Evolutionary conservation across 2,113 vertebrate species (phyloP), one percentile per base, ranked within the genome.

Genomic region (Carlito syrichta): DNA sequence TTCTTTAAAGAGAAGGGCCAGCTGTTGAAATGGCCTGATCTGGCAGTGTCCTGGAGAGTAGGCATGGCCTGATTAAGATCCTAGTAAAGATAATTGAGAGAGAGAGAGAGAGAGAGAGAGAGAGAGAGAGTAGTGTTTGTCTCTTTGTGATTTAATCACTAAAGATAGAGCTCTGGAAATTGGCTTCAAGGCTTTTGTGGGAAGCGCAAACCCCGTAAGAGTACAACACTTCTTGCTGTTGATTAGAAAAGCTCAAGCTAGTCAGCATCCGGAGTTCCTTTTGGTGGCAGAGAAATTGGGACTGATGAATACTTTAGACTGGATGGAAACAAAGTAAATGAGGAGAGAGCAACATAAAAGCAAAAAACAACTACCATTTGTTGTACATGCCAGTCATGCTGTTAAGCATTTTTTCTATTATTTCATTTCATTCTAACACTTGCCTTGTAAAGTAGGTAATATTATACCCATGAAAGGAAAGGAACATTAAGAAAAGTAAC

Each of bases 91-190:
- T 95, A 86, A 89, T 2, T 56, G 74, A 88, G 60, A 94, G 25
- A 22, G 4, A 5, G n/a, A 95, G 68, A 76, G 40, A n/a, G n/a
- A n/a, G 74, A 88, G 60, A 94, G 25, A 22, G 74, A 88, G 60
- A 94, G 25, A 22, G 4, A 5, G n/a, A 95, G 68, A 76, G 40
- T 52, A 86, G 38, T 58, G 22, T 78, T 93, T 85, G 56, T 96
- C n/a, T 97, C 30, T 86, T 43, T 89, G 48, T 90, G 63, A 96
- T 84, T 96, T 96, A 96, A 92, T 92, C 94, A 82, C 71, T 95
- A 88, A 96, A 86, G 71, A 77, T 23, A 86, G 66, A 93, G 20
- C n/a, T 91, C 79, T 91, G 68, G 63, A 95, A 92, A 94, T 62
- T 84, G 85, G 40, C 89, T 96, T 96, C 38, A 54, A 77, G 62